Evolutionary conservation across 2,113 vertebrate genomes (phyloP), one percentile per base, ranked within the genome.

Genomic region (Hypomesus transpacificus): DNA sequence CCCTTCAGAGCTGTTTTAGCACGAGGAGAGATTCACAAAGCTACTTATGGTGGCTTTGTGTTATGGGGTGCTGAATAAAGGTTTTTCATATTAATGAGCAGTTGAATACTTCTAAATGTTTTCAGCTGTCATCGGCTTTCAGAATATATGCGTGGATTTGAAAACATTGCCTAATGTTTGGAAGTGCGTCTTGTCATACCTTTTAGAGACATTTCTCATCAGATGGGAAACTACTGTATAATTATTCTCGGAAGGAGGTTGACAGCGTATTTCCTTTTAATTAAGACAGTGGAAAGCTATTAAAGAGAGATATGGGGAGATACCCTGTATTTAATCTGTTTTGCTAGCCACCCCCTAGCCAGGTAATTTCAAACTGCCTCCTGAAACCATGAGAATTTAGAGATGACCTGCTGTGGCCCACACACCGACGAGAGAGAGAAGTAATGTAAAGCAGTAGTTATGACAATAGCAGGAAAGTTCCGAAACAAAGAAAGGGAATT

Each of bases 351-450:
- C 65, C 75, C 67, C 21, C 8, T 20, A 77, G 69, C 72, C 62
- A 75, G 76, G 74, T 78, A 73, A 85, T 86, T 78, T 72, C 69
- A 60, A 75, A 75, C 61, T 61, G 67, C 71, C 62, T 72, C 34
- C 70, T 21, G 62, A 13, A 70, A 70, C 67, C 80, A 78, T 82
- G 73, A 80, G 78, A 83, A 52, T 78, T 71, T 67, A 56, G 39
- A 75, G 72, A 51, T 21, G 77, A 74, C 82, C 84, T 82, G 80
- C 80, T 81, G 86, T 73, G 81, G 18, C 21, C 58, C 58, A 60
- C 22, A 24, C 58, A 60, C 39, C 16, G n/a, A 56, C 16, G 4
- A 56, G 7, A 20, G 8, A 56, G 1, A 56, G n/a, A 56, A 18
- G 39, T 46, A 13, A 9, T 46, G 39, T 46, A 18, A 20, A 39